Evolutionary conservation across 2,888 invertebrate species (phyloP).

Genomic region (Dichetophora obliterata): DNA sequence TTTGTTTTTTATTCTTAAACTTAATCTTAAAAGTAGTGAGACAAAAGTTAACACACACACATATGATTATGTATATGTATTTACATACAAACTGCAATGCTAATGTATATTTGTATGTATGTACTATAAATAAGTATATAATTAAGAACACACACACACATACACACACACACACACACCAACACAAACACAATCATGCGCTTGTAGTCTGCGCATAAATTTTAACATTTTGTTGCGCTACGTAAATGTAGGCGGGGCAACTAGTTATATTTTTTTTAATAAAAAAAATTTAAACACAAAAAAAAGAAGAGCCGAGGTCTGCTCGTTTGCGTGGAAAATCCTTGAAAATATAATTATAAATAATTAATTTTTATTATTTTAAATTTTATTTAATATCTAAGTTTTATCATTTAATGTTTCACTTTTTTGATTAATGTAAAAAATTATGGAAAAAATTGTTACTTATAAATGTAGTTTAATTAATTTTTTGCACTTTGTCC

Average conservation of each 20-base stretch:
- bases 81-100: constrained; percentile 60
- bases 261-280: background rate
- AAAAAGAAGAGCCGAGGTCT: no score
- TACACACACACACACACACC: background rate
- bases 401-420: background rate
- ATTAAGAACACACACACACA: background rate
- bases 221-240: background rate
- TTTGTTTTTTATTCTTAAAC: background rate
- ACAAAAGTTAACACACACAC: constrained; percentile 56
- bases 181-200: background rate
- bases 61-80: constrained; percentile 46
- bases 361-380: background rate
- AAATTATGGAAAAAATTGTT: background rate
- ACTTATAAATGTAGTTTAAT: constrained; percentile 8
- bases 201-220: no score
- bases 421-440: background rate
- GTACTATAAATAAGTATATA: constrained; percentile 1
- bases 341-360: constrained; percentile 3
- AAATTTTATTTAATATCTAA: background rate
- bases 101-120: constrained; percentile 37
- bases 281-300: no score
- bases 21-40: constrained; percentile 50
- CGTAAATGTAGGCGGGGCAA: background rate
- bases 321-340: constrained; percentile 18
- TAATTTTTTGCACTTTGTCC: constrained; percentile 17